A percentile compares a stretch with the other conserved stretches of the same genome.
phyloP scores from a whole-genome alignment of 1,140 invertebrate species.

The Mya arenaria region DNA sequence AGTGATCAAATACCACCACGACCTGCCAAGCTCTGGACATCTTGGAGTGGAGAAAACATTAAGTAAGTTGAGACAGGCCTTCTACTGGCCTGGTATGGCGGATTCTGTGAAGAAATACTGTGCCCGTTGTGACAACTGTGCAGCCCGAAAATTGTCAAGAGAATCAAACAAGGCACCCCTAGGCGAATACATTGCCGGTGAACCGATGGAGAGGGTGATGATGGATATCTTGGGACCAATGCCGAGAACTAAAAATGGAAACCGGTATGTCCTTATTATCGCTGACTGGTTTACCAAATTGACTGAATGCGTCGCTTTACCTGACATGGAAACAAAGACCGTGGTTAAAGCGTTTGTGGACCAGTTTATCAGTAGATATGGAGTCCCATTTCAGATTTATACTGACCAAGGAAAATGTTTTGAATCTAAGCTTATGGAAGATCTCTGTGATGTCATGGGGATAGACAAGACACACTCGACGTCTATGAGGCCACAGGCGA shows the following conservation, averaged over 20 bases:
- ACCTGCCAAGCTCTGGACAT: conserved; percentile 5
- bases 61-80: not conserved
- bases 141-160: not conserved
- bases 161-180: not conserved
- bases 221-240: conserved; percentile 27
- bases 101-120: not conserved
- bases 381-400: conserved; percentile 3
- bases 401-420: conserved; percentile 31
- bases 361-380: conserved; percentile 6
- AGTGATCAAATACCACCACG: not conserved
- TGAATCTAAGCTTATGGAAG: conserved; percentile 15
- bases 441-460: conserved; percentile 3
- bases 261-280: conserved; percentile 13
- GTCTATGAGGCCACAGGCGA: not conserved
- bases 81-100: not conserved
- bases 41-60: conserved; percentile 1
- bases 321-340: not conserved
- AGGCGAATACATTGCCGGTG: not conserved
- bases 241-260: conserved; percentile 11
- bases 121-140: not conserved
- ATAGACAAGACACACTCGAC: conserved; percentile 27
- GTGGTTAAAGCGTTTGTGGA: conserved; percentile 20
- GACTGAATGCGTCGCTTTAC: conserved; percentile 13
- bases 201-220: conserved; percentile 20
- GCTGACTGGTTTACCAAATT: conserved; percentile 21